Evolutionary conservation across 2,888 invertebrate species (phyloP).

Genomic region (Hydrotaea diabolus): DNA sequence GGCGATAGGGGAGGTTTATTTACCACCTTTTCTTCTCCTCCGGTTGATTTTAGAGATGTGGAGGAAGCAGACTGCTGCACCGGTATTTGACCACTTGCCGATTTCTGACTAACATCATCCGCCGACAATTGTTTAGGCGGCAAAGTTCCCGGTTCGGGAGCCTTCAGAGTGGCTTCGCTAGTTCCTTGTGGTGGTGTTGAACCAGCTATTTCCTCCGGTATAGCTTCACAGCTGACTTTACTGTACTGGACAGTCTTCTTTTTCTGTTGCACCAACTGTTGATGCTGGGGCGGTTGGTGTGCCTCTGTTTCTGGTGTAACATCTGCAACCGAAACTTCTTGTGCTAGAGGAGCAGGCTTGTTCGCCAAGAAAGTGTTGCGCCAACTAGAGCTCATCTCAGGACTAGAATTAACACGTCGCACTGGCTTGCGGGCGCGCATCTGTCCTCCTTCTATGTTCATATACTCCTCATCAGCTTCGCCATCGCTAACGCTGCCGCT

Average conservation of each 20-base stretch:
- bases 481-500: slow-evolving; percentile 80
- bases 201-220: slow-evolving; percentile 92
- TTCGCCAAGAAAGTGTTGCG: slow-evolving; percentile 85
- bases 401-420: slow-evolving; percentile 93
- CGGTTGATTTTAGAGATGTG: slow-evolving; percentile 73
- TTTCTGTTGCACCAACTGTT: slow-evolving; percentile 76
- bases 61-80: slow-evolving; percentile 77
- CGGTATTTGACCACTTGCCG: slow-evolving; percentile 49
- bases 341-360: slow-evolving; percentile 76
- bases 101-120: slow-evolving; percentile 76
- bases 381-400: slow-evolving; percentile 95
- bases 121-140: slow-evolving; percentile 80
- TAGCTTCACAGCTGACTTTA: slow-evolving; percentile 93
- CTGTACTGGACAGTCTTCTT: slow-evolving; percentile 83
- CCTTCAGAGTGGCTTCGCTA: slow-evolving; percentile 44
- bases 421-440: slow-evolving; percentile 88
- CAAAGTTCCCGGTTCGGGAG: slow-evolving; percentile 63
- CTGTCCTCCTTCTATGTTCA: slow-evolving; percentile 80
- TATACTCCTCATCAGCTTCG: slow-evolving; percentile 82
- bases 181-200: slow-evolving; percentile 85
- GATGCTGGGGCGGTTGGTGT: slow-evolving; percentile 67
- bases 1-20: slow-evolving; percentile 86
- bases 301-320: slow-evolving; percentile 34
- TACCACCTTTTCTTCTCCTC: slow-evolving; percentile 74
- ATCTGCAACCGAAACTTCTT: slow-evolving; percentile 72